phyloP scores from a whole-genome alignment of 2,888 invertebrate species.

The Callimorpha dominula region DNA sequence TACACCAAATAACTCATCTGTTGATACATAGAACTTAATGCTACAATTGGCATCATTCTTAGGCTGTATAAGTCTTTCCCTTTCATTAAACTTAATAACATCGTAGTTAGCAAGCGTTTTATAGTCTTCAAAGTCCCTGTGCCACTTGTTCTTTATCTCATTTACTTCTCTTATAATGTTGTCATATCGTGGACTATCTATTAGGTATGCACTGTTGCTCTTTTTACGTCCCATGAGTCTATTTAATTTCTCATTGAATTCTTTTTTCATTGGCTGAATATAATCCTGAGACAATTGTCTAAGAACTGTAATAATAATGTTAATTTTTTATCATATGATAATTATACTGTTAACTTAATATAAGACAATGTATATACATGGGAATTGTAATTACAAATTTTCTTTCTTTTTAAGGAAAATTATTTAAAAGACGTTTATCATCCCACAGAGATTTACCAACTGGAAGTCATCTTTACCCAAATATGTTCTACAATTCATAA shows the following conservation, averaged over 20 bases:
- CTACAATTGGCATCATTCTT: slow-evolving; percentile 53
- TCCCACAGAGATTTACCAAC: not conserved
- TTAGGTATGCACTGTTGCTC: slow-evolving; percentile 68
- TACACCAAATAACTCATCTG: slow-evolving; percentile 71
- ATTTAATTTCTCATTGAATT: slow-evolving; percentile 68
- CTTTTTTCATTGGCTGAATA: slow-evolving; percentile 63
- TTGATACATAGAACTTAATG: slow-evolving; percentile 71
- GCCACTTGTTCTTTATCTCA: slow-evolving; percentile 60
- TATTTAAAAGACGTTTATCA: too few relatives aligned
- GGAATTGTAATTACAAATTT: not conserved
- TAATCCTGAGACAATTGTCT: slow-evolving; percentile 52
- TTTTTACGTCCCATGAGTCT: slow-evolving; percentile 67
- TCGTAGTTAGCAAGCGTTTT: slow-evolving; percentile 74
- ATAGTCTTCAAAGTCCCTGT: slow-evolving; percentile 71
- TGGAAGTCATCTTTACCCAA: not conserved
- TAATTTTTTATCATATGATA: not conserved
- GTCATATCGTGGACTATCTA: slow-evolving; percentile 61
- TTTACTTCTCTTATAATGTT: slow-evolving; percentile 72
- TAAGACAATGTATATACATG: too few relatives aligned
- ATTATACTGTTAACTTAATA: too few relatives aligned
- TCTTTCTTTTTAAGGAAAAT: too few relatives aligned
- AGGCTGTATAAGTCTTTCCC: slow-evolving; percentile 67
- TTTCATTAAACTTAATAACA: slow-evolving; percentile 60
- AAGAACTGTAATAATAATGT: slow-evolving; percentile 52
- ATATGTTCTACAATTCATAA: not conserved